Percentiles rank a stretch among this genome's conserved stretches.
Evolutionary conservation across 2,797 vertebrate genomes (phyloP).

Genomic region (Bovichtus diacanthus): DNA sequence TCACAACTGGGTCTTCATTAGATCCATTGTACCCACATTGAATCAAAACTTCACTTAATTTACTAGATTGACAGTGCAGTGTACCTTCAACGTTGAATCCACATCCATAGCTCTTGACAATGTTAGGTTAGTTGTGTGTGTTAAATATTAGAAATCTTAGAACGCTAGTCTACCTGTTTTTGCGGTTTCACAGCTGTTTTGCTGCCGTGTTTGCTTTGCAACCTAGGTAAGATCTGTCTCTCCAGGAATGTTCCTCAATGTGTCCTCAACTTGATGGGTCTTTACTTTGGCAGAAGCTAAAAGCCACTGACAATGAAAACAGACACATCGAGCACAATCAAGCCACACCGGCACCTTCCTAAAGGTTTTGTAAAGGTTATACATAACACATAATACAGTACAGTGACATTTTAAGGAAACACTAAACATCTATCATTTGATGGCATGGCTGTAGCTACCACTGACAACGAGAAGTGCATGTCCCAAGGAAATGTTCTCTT

Average conservation of each 20-base stretch:
- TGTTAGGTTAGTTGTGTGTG: too few species aligned
- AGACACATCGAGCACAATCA: conserved; percentile 6
- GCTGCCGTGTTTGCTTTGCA: too few species aligned
- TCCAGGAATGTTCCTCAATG: background rate
- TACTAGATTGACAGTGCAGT: too few species aligned
- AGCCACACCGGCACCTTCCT: background rate
- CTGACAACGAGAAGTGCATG: background rate
- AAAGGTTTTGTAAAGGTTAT: conserved; percentile 1
- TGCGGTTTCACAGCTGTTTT: too few species aligned
- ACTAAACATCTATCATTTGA: background rate
- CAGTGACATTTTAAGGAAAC: conserved; percentile 9
- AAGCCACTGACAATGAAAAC: conserved; percentile 28
- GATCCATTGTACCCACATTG: too few species aligned
- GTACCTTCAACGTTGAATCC: too few species aligned
- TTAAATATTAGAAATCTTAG: too few species aligned
- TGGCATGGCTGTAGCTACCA: background rate
- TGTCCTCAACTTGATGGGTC: background rate
- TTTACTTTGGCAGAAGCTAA: conserved; percentile 2
- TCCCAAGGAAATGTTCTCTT: too few species aligned
- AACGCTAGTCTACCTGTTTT: too few species aligned
- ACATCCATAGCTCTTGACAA: too few species aligned
- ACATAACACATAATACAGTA: conserved; percentile 1
- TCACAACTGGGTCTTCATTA: too few species aligned
- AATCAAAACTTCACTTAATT: too few species aligned
- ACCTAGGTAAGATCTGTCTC: background rate